phyloP scores from a whole-genome alignment of 2,113 vertebrate species.

The Rhynchopsitta pachyrhyncha region DNA sequence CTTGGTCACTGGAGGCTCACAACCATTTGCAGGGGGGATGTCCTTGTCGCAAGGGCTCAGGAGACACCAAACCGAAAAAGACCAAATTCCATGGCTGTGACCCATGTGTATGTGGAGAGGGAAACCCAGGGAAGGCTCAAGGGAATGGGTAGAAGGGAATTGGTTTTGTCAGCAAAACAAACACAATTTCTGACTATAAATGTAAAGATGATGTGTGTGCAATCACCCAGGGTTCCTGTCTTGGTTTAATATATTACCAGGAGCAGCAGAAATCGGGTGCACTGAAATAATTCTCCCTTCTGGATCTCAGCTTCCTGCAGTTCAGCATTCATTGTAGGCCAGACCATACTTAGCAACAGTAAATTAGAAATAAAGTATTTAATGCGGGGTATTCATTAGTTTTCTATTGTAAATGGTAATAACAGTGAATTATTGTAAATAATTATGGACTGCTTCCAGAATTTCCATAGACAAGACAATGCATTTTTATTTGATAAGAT shows the following conservation, averaged over 20 bases:
- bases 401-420: conserved; percentile 11
- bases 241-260: not conserved
- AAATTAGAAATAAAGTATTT: conserved; percentile 7
- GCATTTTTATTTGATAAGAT: conserved; percentile 2
- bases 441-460: conserved; percentile 45
- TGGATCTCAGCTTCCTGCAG: not conserved
- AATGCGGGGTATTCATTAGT: conserved; percentile 24
- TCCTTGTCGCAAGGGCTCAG: not conserved
- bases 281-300: not conserved
- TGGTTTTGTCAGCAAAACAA: not conserved
- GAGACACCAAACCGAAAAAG: not conserved
- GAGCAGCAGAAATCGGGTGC: not conserved
- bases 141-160: accelerated
- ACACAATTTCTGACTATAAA: not conserved
- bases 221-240: not conserved
- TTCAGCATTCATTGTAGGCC: not conserved
- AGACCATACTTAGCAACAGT: not conserved
- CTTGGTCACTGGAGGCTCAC: not conserved
- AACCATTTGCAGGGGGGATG: not conserved
- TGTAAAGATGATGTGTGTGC: accelerated
- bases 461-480: conserved; percentile 43
- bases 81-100: accelerated
- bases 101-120: accelerated
- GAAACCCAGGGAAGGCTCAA: not conserved
- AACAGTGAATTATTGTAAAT: conserved; percentile 36